Conservation (phyloP, 1,140 invertebrate species). For the Andricus grossulariae region DNA sequence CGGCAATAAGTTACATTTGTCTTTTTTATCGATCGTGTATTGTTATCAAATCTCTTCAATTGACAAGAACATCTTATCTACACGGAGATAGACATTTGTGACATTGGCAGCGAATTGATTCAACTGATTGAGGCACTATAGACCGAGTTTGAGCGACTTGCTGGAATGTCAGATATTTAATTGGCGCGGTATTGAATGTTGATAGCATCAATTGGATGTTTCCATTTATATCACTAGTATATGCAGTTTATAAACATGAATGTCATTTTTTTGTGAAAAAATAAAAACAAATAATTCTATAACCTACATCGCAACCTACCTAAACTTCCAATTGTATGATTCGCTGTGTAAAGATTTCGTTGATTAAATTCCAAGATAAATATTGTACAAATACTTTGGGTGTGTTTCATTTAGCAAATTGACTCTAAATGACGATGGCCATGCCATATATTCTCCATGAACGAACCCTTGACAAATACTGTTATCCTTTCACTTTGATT, state of each 20-base stretch:
- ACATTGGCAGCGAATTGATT: neutral
- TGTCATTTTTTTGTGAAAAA: no score
- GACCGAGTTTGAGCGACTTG: conserved; percentile 2
- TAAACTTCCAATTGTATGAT: no score
- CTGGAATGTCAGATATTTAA: conserved; percentile 10
- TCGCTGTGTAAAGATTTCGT: no score
- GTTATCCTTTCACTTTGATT: conserved; percentile 13
- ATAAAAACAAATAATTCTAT: no score
- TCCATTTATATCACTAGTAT: no score
- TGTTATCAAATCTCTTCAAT: conserved; percentile 8
- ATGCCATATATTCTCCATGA: conserved; percentile 60
- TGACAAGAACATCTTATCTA: conserved; percentile 6
- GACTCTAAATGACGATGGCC: conserved; percentile 74
- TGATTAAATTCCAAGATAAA: neutral
- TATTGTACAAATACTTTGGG: conserved; percentile 48
- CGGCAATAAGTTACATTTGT: conserved; percentile 9
- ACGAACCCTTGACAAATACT: neutral
- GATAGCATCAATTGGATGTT: neutral
- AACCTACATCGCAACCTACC: no score
- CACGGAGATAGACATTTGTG: neutral
- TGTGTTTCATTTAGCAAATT: conserved; percentile 75
- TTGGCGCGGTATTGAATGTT: neutral
- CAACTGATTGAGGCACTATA: conserved; percentile 12
- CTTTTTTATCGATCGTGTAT: conserved; percentile 14
- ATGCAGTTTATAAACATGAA: no score